Conservation (phyloP, 2,113 vertebrate genomes). For the Rhabdomys dilectus region DNA sequence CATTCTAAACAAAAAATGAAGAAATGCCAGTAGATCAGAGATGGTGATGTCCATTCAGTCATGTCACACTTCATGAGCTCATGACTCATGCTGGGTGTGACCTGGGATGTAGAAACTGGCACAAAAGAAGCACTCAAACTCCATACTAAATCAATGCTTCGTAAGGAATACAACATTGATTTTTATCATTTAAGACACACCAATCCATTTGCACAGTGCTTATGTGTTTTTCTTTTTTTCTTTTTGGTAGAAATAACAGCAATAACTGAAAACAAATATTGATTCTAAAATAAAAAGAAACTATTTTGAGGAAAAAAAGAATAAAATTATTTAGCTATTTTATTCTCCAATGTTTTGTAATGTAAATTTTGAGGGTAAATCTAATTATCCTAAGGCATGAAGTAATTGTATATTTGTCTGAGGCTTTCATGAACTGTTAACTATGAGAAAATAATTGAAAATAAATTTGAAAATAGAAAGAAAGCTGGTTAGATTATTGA, state of each 20-base stretch:
- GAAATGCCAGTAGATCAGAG: not conserved
- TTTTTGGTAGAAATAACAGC: not conserved
- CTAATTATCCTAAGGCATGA: not conserved
- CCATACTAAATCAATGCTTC: not conserved
- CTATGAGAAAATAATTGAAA: constrained; percentile 23
- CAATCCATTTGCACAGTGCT: not conserved
- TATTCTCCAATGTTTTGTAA: not conserved
- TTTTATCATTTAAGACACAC: not conserved
- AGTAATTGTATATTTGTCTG: not conserved
- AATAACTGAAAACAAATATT: constrained; percentile 2
- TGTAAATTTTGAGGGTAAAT: constrained; percentile 14
- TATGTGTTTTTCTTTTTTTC: not conserved
- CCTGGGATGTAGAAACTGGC: not conserved
- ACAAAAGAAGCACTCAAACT: not conserved
- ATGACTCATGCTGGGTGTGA: not conserved
- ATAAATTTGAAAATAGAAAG: not conserved
- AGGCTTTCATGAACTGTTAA: not conserved
- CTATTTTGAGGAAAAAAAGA: not conserved
- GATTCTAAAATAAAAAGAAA: not conserved
- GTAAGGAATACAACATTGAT: not conserved
- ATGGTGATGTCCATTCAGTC: not conserved
- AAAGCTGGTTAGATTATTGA: not conserved
- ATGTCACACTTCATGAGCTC: not conserved
- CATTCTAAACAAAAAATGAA: not conserved
- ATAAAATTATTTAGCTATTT: not conserved